Base-by-base conservation (phyloP, 2,797 vertebrate genomes). In the Macrochelys suwanniensis region DNA sequence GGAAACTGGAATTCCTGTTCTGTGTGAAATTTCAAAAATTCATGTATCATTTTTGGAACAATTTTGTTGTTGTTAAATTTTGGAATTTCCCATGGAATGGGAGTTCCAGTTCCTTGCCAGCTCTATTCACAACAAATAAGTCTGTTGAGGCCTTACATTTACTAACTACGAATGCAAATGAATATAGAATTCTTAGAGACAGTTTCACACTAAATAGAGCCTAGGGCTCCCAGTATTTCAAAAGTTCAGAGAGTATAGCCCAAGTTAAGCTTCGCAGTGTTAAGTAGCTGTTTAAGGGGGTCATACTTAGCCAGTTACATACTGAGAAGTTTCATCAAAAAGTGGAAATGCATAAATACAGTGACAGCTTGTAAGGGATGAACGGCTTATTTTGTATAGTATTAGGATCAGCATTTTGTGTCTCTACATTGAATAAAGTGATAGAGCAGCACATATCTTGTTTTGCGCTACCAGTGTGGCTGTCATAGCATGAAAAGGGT, bases 381-480 rank as follows among this genome's bases (percentile, higher is more conserved):
- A 79, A 85, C 78, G 54, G 42, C 6, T 5, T 65, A 84, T 86
- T 93, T 95, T 45, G 23, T 65, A 82, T 83, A 87, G 37, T 71
- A 53, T 84, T 81, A 84, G 26, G 76, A 92, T 77, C 82, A 92
- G 57, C 80, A 37, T 88, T 5, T 92, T n/a, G 42, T 76, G 8
- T 61, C 50, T 83, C 16, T 33, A 16, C 50, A 37, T 82, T 84
- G 82, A 88, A 57, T 78, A 96, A 94, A 84, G 31, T 89, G 89
- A 77, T 51, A 80, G 49, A 51, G 42, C 82, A 59, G 47, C 59
- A 84, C 42, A 71, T 13, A 89, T 79, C 25, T 84, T 86, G 33
- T 84, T 90, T 93, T 84, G 93, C 21, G n/a, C 47, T 89, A 79
- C 90, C 79, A 95, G 7, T 93, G 51, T 92, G 65, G 19, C 77